Evolutionary conservation across 2,888 invertebrate genomes (phyloP).

Genomic region (Gibbula magus): DNA sequence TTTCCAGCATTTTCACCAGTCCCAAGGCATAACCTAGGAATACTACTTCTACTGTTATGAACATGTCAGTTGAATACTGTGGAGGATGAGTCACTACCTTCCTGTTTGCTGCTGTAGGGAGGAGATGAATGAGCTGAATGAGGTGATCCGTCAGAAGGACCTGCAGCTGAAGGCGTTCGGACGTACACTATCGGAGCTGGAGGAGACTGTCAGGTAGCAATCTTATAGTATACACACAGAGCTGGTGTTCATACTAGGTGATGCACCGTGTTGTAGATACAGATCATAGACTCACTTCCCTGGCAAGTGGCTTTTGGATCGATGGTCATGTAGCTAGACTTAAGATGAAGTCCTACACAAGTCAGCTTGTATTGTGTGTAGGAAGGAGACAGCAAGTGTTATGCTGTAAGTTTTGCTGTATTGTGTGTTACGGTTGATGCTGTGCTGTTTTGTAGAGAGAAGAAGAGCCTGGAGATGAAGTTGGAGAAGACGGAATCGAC

Average conservation of each 20-base stretch:
- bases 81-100: not conserved
- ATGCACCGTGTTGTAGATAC: too few species aligned
- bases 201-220: constrained; percentile 55
- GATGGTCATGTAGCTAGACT: too few species aligned
- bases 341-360: too few species aligned
- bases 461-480: constrained; percentile 50
- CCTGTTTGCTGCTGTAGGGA: constrained; percentile 47
- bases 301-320: too few species aligned
- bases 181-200: constrained; percentile 62
- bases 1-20: too few species aligned
- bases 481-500: constrained; percentile 45
- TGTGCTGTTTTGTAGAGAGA: constrained; percentile 43
- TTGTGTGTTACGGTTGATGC: not conserved
- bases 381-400: too few species aligned
- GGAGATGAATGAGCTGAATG: constrained; percentile 53
- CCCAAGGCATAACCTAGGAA: too few species aligned
- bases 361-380: too few species aligned
- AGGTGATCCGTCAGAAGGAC: constrained; percentile 64
- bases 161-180: constrained; percentile 60
- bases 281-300: too few species aligned
- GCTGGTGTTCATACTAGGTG: too few species aligned
- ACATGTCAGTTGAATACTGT: not conserved
- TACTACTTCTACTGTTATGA: not conserved
- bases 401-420: too few species aligned
- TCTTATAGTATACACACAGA: too few species aligned